These are phyloP conservation scores for Aquatica leii DNA, from an alignment of 2,888 invertebrate genomes.

Conservation along the genomic window DNA sequence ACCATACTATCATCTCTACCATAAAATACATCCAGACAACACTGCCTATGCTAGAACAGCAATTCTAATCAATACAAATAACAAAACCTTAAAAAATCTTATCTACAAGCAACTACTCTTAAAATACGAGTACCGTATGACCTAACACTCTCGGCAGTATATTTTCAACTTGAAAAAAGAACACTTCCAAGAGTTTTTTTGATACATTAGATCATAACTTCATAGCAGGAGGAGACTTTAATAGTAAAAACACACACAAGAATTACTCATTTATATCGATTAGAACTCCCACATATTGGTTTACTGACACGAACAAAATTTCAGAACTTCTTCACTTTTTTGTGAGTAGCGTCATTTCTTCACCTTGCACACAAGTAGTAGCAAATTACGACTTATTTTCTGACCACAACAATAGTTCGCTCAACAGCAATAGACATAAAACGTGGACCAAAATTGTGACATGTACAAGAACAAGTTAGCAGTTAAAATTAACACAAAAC, in stretches of 20 bases:
- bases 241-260: neutral
- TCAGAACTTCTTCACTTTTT: neutral
- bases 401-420: constrained; percentile 1
- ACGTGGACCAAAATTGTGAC: constrained; percentile 3
- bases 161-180: neutral
- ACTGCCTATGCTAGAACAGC: neutral
- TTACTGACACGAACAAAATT: neutral
- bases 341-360: neutral
- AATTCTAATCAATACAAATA: neutral
- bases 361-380: neutral
- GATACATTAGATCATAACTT: constrained; percentile 1
- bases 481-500: neutral
- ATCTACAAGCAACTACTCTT: neutral
- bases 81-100: too few relatives aligned
- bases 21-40: too few relatives aligned
- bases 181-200: neutral
- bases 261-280: neutral
- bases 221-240: neutral
- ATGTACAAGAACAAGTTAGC: neutral
- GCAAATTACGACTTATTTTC: neutral
- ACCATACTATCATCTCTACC: neutral
- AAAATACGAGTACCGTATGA: neutral
- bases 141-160: neutral
- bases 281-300: neutral
- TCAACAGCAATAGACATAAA: neutral